These are phyloP conservation scores for Molanna angustata DNA, from an alignment of 2,888 invertebrate species.

Conservation along the genomic window DNA sequence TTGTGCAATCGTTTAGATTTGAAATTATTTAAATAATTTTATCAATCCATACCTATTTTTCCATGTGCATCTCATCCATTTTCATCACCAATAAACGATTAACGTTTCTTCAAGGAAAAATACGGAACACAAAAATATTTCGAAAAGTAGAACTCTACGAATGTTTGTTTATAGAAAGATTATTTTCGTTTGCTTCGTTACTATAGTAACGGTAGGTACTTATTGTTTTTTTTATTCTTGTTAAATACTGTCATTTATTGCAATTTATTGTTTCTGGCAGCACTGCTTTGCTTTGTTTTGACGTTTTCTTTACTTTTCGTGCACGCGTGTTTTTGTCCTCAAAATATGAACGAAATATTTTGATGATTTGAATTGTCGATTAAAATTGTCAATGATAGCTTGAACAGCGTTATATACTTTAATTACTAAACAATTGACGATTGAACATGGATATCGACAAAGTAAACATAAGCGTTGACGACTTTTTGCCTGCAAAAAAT, in stretches of 20 bases:
- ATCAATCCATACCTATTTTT: constrained; percentile 1
- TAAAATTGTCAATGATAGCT: no score
- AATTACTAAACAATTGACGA: no score
- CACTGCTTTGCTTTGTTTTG: no score
- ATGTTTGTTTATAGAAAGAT: constrained; percentile 17
- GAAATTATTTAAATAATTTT: neutral
- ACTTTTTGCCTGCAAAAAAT: constrained; percentile 54
- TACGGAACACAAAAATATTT: neutral
- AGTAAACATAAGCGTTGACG: constrained; percentile 51
- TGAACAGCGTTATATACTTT: no score
- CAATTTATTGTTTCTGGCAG: no score
- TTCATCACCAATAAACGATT: neutral
- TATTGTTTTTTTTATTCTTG: no score
- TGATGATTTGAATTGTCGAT: no score
- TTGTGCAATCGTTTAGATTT: no score
- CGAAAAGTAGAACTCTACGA: constrained; percentile 8
- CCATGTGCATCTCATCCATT: constrained; percentile 4
- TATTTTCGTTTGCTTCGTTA: constrained; percentile 2
- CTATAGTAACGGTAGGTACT: constrained; percentile 12
- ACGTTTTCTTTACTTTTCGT: no score
- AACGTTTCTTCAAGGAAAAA: neutral
- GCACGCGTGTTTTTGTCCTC: no score
- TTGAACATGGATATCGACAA: constrained; percentile 48
- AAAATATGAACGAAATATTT: no score
- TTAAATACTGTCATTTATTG: no score